phyloP scores from a whole-genome alignment of 2,113 vertebrate genomes.

The Cephalophus harveyi region DNA sequence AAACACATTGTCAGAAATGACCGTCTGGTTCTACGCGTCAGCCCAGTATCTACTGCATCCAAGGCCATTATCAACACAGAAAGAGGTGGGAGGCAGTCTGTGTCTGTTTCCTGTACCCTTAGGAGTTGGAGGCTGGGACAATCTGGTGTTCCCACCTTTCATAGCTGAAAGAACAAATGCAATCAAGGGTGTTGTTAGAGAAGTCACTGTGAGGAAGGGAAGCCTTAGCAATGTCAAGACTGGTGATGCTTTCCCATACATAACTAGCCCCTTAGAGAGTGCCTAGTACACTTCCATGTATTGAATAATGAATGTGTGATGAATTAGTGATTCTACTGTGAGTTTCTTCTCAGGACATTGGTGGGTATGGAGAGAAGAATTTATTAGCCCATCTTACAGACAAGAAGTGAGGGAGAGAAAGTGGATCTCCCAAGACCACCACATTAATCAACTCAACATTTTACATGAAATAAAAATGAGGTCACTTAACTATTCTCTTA shows the following conservation, averaged over 20 bases:
- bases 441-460: not conserved
- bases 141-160: constrained; percentile 42
- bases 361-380: not conserved
- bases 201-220: not conserved
- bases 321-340: not conserved
- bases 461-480: not conserved
- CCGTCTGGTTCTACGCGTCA: constrained; percentile 15
- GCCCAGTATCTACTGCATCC: constrained; percentile 16
- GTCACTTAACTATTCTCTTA: not conserved
- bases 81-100: constrained; percentile 40
- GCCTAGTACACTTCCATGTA: not conserved
- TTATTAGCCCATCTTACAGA: not conserved
- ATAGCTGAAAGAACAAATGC: constrained; percentile 54
- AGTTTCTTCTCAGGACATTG: not conserved
- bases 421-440: not conserved
- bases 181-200: not conserved
- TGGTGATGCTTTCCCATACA: not conserved
- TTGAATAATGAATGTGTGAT: not conserved
- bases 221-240: not conserved
- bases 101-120: constrained; percentile 34
- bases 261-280: not conserved
- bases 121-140: not conserved
- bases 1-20: constrained; percentile 21
- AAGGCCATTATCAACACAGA: constrained; percentile 58
- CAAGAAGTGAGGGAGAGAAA: not conserved